phyloP scores from a whole-genome alignment of 1,140 invertebrate species.

The Bombus pyrosoma region DNA sequence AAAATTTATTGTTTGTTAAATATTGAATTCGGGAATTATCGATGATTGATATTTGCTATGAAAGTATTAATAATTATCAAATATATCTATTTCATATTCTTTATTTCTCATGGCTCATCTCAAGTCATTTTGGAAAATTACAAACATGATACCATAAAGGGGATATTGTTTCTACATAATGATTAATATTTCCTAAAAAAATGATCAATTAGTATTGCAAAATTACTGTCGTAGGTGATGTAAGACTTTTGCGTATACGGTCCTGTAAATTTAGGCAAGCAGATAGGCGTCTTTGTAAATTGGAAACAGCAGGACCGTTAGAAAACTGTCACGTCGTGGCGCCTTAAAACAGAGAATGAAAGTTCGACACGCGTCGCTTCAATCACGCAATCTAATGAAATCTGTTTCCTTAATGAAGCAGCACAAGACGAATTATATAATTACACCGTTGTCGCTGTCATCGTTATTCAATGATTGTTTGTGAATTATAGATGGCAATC shows the following conservation, averaged over 20 bases:
- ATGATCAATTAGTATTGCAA: neutral
- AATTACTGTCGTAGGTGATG: neutral
- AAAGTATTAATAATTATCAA: too few species aligned
- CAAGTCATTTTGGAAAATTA: too few species aligned
- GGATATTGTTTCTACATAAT: neutral
- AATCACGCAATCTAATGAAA: slow-evolving; percentile 59
- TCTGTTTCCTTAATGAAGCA: slow-evolving; percentile 41
- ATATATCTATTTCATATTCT: too few species aligned
- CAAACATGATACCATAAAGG: too few species aligned
- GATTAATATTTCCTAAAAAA: neutral
- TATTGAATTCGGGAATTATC: too few species aligned
- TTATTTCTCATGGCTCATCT: too few species aligned
- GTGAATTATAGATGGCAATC: neutral
- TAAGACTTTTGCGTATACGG: neutral
- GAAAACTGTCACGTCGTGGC: neutral
- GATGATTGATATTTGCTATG: too few species aligned
- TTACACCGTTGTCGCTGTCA: slow-evolving; percentile 13
- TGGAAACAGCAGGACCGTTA: neutral
- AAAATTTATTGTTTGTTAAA: too few species aligned
- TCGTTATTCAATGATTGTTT: slow-evolving; percentile 12
- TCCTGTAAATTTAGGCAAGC: too few species aligned
- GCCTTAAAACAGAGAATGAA: slow-evolving; percentile 45
- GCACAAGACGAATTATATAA: slow-evolving; percentile 54
- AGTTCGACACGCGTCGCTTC: slow-evolving; percentile 49
- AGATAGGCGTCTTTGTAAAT: neutral